Evolutionary conservation across 2,113 vertebrate genomes (phyloP).

Genomic region (Clarias magur): DNA sequence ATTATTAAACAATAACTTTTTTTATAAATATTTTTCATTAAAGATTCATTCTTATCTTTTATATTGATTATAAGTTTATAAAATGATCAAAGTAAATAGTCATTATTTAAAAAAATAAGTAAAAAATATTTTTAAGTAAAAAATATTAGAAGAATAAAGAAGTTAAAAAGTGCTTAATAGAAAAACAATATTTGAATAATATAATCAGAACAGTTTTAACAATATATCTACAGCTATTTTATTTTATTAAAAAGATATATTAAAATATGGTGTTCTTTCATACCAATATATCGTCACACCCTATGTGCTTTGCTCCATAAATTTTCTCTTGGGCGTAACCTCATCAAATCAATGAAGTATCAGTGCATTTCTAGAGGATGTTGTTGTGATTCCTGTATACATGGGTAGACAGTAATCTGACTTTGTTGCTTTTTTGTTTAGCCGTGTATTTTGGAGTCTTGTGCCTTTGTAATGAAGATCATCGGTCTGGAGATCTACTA

Average conservation of each 20-base stretch:
- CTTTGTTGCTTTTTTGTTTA: slow-evolving; percentile 60
- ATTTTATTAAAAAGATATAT: too few relatives aligned
- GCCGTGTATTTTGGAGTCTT: slow-evolving; percentile 93
- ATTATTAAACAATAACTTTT: too few relatives aligned
- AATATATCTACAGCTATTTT: not conserved
- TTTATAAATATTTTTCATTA: too few relatives aligned
- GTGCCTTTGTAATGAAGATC: slow-evolving; percentile 97
- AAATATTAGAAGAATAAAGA: too few relatives aligned
- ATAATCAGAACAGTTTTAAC: too few relatives aligned
- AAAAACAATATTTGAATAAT: too few relatives aligned
- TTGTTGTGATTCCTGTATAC: not conserved
- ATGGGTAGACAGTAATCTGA: not conserved
- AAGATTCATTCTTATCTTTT: too few relatives aligned
- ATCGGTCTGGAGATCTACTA: slow-evolving; percentile 97
- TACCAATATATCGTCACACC: not conserved
- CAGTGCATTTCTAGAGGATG: not conserved
- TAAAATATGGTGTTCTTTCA: not conserved
- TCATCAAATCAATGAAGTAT: not conserved
- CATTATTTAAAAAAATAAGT: not conserved
- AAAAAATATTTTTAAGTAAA: not conserved
- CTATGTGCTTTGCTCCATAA: not conserved
- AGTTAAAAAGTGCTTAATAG: too few relatives aligned
- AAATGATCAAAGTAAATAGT: too few relatives aligned
- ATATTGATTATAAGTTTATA: too few relatives aligned
- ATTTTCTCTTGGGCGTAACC: not conserved